Conservation (phyloP, 53 echinoderm and acorn worm genomes). For the Zoroaster sp. region DNA sequence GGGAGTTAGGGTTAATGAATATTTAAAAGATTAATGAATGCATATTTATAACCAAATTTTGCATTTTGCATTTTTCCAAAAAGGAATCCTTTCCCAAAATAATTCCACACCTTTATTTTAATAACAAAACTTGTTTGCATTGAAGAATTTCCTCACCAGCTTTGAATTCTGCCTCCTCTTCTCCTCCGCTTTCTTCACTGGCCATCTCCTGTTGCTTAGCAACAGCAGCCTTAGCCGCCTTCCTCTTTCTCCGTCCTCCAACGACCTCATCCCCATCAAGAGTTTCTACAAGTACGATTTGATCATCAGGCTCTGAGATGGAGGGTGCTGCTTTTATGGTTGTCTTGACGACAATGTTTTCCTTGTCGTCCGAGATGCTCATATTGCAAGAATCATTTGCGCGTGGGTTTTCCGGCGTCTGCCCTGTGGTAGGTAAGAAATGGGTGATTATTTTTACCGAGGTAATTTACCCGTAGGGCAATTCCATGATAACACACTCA, state of each 20-base stretch:
- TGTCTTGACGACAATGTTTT: conserved; percentile 9
- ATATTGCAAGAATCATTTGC: neutral
- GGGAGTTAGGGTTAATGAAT: no score
- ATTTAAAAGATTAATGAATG: no score
- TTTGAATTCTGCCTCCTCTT: conserved; percentile 65
- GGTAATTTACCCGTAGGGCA: no score
- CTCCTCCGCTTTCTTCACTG: conserved; percentile 49
- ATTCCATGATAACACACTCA: no score
- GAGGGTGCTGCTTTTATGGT: neutral
- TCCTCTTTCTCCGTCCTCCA: conserved; percentile 53
- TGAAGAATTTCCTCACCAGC: conserved; percentile 66
- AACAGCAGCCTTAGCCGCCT: conserved; percentile 70
- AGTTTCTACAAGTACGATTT: conserved; percentile 61
- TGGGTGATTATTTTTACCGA: neutral
- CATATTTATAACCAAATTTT: no score
- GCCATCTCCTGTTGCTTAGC: conserved; percentile 71
- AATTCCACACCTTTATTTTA: no score
- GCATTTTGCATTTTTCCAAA: no score
- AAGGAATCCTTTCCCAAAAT: no score
- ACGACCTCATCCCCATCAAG: conserved; percentile 52
- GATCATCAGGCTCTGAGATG: conserved; percentile 6
- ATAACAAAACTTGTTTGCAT: no score
- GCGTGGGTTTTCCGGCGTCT: neutral
- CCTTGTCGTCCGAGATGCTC: conserved; percentile 30
- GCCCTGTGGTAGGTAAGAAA: neutral